Evolutionary conservation across 2,797 vertebrate species (phyloP).

Genomic region (Myripristis jacobus): DNA sequence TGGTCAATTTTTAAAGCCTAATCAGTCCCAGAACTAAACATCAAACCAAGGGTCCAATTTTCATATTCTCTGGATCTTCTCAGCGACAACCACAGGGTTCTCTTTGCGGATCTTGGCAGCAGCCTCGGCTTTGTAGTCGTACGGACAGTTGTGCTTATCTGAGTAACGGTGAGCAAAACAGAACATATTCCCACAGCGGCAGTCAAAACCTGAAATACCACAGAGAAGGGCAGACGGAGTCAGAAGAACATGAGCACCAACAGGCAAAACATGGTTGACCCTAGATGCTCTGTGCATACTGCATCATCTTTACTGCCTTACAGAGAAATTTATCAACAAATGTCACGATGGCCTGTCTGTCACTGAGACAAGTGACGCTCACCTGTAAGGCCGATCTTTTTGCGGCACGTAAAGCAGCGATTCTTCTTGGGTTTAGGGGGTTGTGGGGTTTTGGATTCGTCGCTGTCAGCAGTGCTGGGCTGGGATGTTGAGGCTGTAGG

Average conservation of each 20-base stretch:
- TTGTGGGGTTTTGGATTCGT: constrained; percentile 76
- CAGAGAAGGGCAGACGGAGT: background rate
- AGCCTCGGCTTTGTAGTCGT: constrained; percentile 91
- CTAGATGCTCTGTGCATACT: background rate
- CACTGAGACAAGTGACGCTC: constrained; percentile 8
- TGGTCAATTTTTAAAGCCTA: constrained; percentile 61
- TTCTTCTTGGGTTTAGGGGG: constrained; percentile 86
- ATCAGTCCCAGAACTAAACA: constrained; percentile 52
- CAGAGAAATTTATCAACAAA: background rate
- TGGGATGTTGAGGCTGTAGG: constrained; percentile 60
- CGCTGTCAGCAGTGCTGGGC: constrained; percentile 69
- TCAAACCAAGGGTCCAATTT: constrained; percentile 43
- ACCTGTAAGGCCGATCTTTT: constrained; percentile 92
- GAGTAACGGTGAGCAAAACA: constrained; percentile 92
- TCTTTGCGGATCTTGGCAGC: constrained; percentile 92
- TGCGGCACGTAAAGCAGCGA: constrained; percentile 90
- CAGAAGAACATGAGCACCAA: background rate
- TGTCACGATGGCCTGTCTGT: too few species aligned
- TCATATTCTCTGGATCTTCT: constrained; percentile 96
- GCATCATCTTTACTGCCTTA: background rate
- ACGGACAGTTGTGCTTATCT: constrained; percentile 90
- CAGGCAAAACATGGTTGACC: background rate
- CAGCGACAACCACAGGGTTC: constrained; percentile 89
- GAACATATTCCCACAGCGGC: constrained; percentile 91
- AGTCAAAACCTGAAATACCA: constrained; percentile 85